Conservation (phyloP, 1,140 invertebrate species). For the Caenorhabditis brenneri region DNA sequence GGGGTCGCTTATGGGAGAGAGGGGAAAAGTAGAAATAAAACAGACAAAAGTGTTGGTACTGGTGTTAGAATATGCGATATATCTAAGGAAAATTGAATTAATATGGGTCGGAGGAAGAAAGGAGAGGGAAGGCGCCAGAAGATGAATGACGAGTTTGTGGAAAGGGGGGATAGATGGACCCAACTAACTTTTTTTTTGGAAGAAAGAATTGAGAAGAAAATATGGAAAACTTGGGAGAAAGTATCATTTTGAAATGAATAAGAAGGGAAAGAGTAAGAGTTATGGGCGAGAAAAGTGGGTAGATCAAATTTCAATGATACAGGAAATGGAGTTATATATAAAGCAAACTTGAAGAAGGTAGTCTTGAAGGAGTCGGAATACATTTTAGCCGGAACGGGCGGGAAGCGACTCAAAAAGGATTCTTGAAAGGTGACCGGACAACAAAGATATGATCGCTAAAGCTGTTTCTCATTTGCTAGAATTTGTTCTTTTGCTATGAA, state of each 20-base stretch:
- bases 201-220: not conserved
- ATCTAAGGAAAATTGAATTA: slow-evolving; percentile 19
- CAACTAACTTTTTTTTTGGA: not conserved
- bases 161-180: not conserved
- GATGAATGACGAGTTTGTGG: slow-evolving; percentile 12
- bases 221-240: not conserved
- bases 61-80: not conserved
- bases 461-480: too few species aligned
- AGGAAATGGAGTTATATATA: not conserved
- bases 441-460: too few species aligned
- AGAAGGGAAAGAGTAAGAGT: not conserved
- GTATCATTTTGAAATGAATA: too few species aligned
- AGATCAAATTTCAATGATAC: slow-evolving; percentile 26
- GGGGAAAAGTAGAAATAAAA: not conserved
- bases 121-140: not conserved
- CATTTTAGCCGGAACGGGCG: too few species aligned
- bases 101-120: not conserved
- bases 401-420: too few species aligned
- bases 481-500: too few species aligned
- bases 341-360: not conserved
- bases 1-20: slow-evolving; percentile 12
- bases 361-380: not conserved
- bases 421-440: too few species aligned
- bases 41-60: too few species aligned
- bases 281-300: not conserved